Evolutionary conservation across 2,888 invertebrate species (phyloP).

Genomic region (Tineola bisselliella): DNA sequence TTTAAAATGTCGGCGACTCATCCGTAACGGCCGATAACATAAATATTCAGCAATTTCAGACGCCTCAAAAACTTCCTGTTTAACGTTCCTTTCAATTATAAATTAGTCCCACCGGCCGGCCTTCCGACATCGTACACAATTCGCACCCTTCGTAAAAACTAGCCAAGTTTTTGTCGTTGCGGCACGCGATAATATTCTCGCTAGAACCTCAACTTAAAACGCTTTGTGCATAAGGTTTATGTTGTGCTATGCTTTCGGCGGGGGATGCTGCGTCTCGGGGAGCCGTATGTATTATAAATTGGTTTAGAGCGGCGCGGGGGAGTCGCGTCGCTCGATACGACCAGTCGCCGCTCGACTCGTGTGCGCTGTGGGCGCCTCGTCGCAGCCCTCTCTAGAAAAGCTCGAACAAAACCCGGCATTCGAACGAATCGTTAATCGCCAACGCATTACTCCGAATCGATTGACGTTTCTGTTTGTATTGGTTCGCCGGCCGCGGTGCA

Average conservation of each 20-base stretch:
- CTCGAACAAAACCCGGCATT: conserved; percentile 7
- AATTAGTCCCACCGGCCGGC: conserved; percentile 18
- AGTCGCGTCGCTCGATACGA: conserved; percentile 57
- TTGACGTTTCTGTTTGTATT: conserved; percentile 3
- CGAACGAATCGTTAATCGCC: neutral
- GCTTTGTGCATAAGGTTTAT: conserved; percentile 23
- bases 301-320: conserved; percentile 62
- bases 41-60: conserved; percentile 9
- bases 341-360: conserved; percentile 44
- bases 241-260: conserved; percentile 24
- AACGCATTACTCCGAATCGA: conserved; percentile 8
- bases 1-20: neutral
- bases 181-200: conserved; percentile 32
- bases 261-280: conserved; percentile 60
- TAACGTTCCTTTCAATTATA: conserved; percentile 48
- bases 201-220: conserved; percentile 19
- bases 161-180: conserved; percentile 61
- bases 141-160: conserved; percentile 60
- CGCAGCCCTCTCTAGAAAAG: neutral
- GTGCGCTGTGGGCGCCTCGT: conserved; percentile 24
- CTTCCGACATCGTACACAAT: conserved; percentile 40
- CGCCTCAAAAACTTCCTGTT: conserved; percentile 11
- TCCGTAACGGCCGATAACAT: neutral
- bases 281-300: conserved; percentile 66
- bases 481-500: neutral